Conservation (phyloP, 2,797 vertebrate species). For the Syngnathus acus region DNA sequence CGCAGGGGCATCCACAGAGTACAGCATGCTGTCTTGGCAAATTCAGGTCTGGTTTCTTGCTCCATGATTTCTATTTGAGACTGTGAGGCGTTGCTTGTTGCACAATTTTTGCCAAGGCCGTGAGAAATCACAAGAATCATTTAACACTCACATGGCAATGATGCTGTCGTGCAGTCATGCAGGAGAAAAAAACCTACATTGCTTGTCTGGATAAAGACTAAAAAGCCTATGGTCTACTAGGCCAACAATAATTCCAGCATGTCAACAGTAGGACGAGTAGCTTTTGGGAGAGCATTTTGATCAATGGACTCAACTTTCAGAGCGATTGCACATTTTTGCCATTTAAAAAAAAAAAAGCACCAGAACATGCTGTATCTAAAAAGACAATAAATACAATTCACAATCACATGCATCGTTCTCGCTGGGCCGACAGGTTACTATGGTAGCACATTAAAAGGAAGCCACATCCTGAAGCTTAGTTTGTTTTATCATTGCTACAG, state of each 20-base stretch:
- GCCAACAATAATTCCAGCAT: not conserved
- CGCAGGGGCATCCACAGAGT: not conserved
- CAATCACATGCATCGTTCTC: not conserved
- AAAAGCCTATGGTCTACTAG: not conserved
- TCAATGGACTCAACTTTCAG: too few species aligned
- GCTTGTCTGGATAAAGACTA: too few species aligned
- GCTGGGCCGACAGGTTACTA: not conserved
- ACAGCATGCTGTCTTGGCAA: conserved; percentile 6
- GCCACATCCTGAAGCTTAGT: too few species aligned
- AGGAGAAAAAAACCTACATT: not conserved
- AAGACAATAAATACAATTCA: not conserved
- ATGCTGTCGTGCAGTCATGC: not conserved
- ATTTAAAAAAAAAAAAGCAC: not conserved
- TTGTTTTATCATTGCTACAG: not conserved
- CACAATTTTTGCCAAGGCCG: conserved; percentile 15
- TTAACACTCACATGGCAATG: conserved; percentile 18
- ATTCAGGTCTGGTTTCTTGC: not conserved
- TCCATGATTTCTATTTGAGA: conserved; percentile 8
- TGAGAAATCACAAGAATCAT: conserved; percentile 24
- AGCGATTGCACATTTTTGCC: not conserved
- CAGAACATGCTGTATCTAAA: not conserved
- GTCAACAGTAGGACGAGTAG: not conserved
- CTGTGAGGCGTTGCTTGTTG: conserved; percentile 10
- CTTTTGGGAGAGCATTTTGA: not conserved
- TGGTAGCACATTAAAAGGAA: not conserved